These are phyloP conservation scores for Indicator indicator DNA, from an alignment of 2,113 vertebrate species.

Conservation along the genomic window DNA sequence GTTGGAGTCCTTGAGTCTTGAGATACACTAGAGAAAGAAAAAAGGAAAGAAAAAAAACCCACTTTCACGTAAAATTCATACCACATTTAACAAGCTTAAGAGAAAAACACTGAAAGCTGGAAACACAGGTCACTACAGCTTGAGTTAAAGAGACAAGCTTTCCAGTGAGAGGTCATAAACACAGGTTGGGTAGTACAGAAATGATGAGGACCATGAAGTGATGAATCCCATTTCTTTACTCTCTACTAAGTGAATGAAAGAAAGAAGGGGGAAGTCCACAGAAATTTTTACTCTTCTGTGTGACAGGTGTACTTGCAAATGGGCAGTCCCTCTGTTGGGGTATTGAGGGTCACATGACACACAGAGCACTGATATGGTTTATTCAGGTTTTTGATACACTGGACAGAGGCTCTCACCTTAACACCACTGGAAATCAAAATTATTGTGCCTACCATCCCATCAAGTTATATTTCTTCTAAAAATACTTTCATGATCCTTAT, in stretches of 20 bases:
- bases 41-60: neutral
- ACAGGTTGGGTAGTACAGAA: neutral
- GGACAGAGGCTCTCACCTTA: neutral
- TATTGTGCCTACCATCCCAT: neutral
- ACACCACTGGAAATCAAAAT: neutral
- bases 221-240: neutral
- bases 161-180: neutral
- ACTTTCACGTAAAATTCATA: conserved; percentile 26
- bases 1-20: neutral
- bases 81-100: conserved; percentile 42
- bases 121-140: neutral
- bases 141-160: neutral
- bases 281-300: neutral
- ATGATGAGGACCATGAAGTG: neutral
- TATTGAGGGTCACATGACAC: neutral
- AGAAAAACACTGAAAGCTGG: conserved; percentile 15
- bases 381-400: neutral
- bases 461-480: neutral
- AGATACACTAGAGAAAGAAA: conserved; percentile 22
- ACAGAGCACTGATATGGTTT: neutral
- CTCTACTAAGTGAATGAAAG: neutral
- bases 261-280: neutral
- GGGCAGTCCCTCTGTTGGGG: neutral
- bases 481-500: neutral
- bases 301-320: neutral